Evolutionary conservation across 2,888 invertebrate species (phyloP).

Genomic region (Linnaemya tessellans): DNA sequence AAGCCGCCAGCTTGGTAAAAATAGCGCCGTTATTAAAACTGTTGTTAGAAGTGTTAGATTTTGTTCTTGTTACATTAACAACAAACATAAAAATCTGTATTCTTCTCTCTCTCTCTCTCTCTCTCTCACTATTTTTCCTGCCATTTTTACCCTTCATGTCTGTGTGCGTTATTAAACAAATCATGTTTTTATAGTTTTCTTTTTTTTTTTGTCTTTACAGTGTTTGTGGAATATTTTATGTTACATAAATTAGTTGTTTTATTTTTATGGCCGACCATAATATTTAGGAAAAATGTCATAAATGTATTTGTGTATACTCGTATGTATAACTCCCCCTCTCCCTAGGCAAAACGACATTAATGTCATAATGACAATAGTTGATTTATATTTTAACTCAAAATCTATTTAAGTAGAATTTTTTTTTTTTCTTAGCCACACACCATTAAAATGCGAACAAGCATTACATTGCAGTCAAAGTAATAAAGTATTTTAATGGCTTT

Average conservation of each 20-base stretch:
- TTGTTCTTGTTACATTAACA: neutral
- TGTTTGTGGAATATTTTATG: constrained; percentile 47
- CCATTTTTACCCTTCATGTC: constrained; percentile 12
- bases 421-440: constrained; percentile 40
- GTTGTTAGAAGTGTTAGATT: neutral
- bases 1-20: neutral
- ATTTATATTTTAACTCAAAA: constrained; percentile 58
- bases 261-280: constrained; percentile 66
- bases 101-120: neutral
- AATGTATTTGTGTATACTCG: constrained; percentile 12
- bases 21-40: constrained; percentile 14
- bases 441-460: constrained; percentile 16
- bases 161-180: constrained; percentile 43
- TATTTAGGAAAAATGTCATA: constrained; percentile 51
- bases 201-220: constrained; percentile 34
- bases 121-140: neutral
- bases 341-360: constrained; percentile 46
- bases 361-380: constrained; percentile 61
- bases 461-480: constrained; percentile 27
- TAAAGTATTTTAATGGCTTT: constrained; percentile 68
- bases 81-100: neutral
- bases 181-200: constrained; percentile 55
- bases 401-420: constrained; percentile 25
- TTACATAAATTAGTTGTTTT: constrained; percentile 68
- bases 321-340: constrained; percentile 4